Percentiles rank a stretch among this genome's conserved stretches.
Conservation (phyloP, 1,140 invertebrate species). For the Rhagoletis zephyria region DNA sequence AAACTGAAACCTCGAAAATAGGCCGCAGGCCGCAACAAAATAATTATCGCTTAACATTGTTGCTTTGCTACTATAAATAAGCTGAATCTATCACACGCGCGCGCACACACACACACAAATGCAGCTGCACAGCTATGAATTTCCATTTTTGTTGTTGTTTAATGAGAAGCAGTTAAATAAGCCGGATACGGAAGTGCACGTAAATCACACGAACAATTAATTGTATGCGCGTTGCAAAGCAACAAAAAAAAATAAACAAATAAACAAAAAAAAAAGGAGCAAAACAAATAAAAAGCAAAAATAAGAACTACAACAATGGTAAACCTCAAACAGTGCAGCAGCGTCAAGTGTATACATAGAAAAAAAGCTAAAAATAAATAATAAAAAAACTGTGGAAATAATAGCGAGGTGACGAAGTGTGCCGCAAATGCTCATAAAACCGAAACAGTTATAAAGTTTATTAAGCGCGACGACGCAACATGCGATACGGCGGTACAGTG, state of each 20-base stretch:
- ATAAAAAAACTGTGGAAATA: slow-evolving; percentile 33
- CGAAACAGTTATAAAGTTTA: slow-evolving; percentile 45
- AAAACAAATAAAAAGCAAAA: background rate
- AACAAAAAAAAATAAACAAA: slow-evolving; percentile 43
- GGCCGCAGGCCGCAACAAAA: background rate
- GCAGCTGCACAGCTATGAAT: background rate
- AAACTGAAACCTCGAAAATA: background rate
- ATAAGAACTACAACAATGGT: background rate
- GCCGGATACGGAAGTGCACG: slow-evolving; percentile 7
- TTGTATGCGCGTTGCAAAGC: slow-evolving; percentile 2
- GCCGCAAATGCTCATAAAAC: slow-evolving; percentile 12
- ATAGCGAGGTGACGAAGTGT: slow-evolving; percentile 9
- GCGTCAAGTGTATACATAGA: background rate
- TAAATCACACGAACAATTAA: slow-evolving; percentile 25
- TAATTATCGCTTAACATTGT: background rate
- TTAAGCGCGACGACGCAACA: slow-evolving; percentile 28
- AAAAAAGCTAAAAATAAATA: slow-evolving; percentile 5
- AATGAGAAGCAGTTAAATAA: slow-evolving; percentile 22
- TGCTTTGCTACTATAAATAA: background rate
- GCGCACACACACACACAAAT: background rate
- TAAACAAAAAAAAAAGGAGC: background rate
- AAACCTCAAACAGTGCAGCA: background rate
- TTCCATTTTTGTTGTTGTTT: background rate
- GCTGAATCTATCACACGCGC: background rate
- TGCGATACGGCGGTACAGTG: slow-evolving; percentile 3